Conservation (phyloP, 1,140 invertebrate genomes). For the Harlomillsia oculata region DNA sequence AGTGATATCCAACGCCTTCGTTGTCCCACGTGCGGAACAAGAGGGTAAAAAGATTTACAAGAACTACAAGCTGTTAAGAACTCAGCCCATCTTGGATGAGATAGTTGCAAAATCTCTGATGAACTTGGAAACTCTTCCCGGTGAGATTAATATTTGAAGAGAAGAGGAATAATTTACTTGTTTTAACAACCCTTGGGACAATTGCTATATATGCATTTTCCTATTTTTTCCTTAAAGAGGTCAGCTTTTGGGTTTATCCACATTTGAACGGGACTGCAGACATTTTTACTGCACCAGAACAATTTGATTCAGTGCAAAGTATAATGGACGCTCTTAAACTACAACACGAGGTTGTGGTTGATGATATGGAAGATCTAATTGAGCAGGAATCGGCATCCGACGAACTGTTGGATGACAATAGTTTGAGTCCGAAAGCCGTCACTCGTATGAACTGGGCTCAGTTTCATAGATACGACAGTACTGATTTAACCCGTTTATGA, state of each 20-base stretch:
- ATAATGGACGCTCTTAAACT: slow-evolving; percentile 13
- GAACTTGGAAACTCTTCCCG: slow-evolving; percentile 8
- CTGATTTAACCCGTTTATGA: too few species aligned
- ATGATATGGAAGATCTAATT: slow-evolving; percentile 16
- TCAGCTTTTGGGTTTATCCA: slow-evolving; percentile 29
- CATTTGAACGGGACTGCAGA: slow-evolving; percentile 11
- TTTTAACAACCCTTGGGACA: neutral
- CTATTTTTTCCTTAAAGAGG: neutral
- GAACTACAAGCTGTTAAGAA: slow-evolving; percentile 17
- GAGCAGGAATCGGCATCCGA: too few species aligned
- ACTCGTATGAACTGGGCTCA: slow-evolving; percentile 5
- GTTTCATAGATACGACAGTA: slow-evolving; percentile 26
- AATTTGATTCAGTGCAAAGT: neutral
- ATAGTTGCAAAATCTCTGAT: neutral
- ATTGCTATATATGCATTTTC: neutral
- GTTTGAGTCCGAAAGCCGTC: neutral
- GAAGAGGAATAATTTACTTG: neutral
- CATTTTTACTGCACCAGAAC: slow-evolving; percentile 18
- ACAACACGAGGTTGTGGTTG: slow-evolving; percentile 10
- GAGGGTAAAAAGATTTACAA: slow-evolving; percentile 9
- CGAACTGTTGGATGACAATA: slow-evolving; percentile 14
- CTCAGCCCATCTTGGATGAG: slow-evolving; percentile 1
- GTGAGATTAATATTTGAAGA: neutral
- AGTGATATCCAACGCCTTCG: neutral
- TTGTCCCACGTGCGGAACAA: too few species aligned